A percentile compares a stretch with the other conserved stretches of the same genome.
These are phyloP conservation scores for Cloeon dipterum DNA, from an alignment of 2,888 invertebrate species.

Conservation along the genomic window DNA sequence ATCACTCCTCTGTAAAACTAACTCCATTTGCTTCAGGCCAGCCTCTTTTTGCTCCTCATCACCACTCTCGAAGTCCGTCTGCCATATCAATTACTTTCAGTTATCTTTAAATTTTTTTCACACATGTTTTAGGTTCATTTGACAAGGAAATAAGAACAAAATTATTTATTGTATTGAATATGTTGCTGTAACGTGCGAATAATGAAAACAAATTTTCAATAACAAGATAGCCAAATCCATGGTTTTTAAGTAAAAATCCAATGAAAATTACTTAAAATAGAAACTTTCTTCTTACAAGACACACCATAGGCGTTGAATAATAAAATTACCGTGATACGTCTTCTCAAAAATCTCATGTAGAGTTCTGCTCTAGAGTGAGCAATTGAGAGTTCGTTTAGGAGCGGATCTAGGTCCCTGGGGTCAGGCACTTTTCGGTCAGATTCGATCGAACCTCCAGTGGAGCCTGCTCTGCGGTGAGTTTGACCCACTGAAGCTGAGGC, in stretches of 20 bases:
- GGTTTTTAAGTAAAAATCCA: too few species aligned
- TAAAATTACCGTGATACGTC: slow-evolving; percentile 46
- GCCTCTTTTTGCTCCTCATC: slow-evolving; percentile 9
- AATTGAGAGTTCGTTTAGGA: slow-evolving; percentile 74
- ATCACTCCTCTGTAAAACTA: slow-evolving; percentile 43
- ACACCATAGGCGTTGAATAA: too few species aligned
- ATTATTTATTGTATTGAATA: too few species aligned
- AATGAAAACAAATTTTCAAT: too few species aligned
- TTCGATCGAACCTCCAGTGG: background rate
- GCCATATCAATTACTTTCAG: background rate
- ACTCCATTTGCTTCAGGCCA: slow-evolving; percentile 29
- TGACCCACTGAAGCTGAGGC: background rate
- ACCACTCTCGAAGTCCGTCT: slow-evolving; percentile 12
- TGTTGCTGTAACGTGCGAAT: too few species aligned
- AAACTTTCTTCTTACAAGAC: too few species aligned
- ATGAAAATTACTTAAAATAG: too few species aligned
- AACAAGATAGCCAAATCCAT: too few species aligned
- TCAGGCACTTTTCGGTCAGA: slow-evolving; percentile 21
- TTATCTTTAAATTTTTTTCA: too few species aligned
- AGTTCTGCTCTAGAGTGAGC: slow-evolving; percentile 78
- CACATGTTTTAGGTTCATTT: too few species aligned
- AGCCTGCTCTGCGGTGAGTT: background rate
- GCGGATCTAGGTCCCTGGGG: slow-evolving; percentile 64
- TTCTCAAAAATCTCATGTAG: slow-evolving; percentile 67
- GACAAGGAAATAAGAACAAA: too few species aligned